A percentile compares a stretch with the other conserved stretches of the same genome.
These are phyloP conservation scores for Pseudomyrmex concolor DNA, from an alignment of 1,140 invertebrate species.

Conservation along the genomic window DNA sequence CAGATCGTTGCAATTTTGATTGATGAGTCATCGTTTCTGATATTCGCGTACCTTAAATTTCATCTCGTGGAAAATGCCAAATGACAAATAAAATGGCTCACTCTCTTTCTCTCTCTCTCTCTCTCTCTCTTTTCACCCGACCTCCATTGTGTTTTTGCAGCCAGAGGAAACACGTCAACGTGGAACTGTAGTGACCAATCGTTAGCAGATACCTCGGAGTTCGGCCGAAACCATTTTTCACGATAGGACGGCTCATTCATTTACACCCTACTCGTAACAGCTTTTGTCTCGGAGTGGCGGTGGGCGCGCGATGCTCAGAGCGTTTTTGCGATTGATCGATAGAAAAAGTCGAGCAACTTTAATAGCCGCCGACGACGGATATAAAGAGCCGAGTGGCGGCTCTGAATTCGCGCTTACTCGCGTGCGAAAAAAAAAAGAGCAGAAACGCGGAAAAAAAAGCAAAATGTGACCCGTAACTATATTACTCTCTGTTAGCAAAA, in stretches of 20 bases:
- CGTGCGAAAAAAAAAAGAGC: not conserved
- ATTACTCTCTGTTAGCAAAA: not conserved
- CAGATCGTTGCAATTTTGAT: not conserved
- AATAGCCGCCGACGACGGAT: constrained; percentile 38
- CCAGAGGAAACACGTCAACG: constrained; percentile 39
- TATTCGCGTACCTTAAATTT: constrained; percentile 17
- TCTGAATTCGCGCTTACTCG: constrained; percentile 36
- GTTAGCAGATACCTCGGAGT: constrained; percentile 49
- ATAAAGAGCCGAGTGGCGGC: constrained; percentile 22
- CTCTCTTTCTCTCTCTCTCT: no score
- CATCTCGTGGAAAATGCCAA: not conserved
- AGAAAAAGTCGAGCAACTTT: constrained; percentile 48
- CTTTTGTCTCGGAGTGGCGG: constrained; percentile 52
- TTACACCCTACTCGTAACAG: constrained; percentile 54
- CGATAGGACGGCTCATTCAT: constrained; percentile 52
- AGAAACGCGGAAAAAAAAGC: not conserved
- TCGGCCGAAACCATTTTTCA: constrained; percentile 48
- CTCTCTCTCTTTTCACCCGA: not conserved
- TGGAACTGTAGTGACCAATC: constrained; percentile 45
- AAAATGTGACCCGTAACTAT: not conserved
- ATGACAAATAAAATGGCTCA: constrained; percentile 21
- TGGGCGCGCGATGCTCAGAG: constrained; percentile 29
- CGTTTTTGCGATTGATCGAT: constrained; percentile 54
- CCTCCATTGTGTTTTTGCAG: constrained; percentile 21
- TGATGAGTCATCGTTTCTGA: constrained; percentile 24